Percentiles rank a stretch among this genome's conserved stretches.
Conservation (phyloP, 2,888 invertebrate species). For the Diarsia mendica region DNA sequence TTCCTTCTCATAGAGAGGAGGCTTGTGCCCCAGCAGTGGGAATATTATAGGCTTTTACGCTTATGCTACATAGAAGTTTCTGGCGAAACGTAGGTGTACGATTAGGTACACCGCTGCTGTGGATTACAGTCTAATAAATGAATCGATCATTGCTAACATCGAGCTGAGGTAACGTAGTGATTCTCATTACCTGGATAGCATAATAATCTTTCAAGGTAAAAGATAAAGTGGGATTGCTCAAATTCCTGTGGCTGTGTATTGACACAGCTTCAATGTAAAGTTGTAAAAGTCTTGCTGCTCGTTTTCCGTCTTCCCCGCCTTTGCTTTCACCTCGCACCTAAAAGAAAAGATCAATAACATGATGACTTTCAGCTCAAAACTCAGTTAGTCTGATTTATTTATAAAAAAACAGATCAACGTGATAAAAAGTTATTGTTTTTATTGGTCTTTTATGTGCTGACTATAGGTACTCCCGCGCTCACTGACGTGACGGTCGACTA, state of each 20-base stretch:
- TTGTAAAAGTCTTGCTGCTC: conserved; percentile 91
- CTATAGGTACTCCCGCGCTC: neutral
- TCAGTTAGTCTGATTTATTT: neutral
- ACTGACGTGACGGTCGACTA: neutral
- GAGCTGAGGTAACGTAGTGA: neutral
- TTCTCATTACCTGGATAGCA: conserved; percentile 91
- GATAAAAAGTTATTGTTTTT: neutral
- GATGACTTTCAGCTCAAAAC: neutral
- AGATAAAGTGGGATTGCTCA: conserved; percentile 89
- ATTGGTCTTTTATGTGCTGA: too few species aligned
- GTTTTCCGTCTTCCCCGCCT: conserved; percentile 89
- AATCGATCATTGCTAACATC: neutral
- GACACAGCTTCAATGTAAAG: conserved; percentile 95
- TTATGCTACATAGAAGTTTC: neutral
- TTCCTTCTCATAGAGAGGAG: too few species aligned
- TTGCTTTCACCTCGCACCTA: conserved; percentile 91
- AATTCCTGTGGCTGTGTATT: conserved; percentile 93
- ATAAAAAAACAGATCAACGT: neutral
- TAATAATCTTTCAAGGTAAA: conserved; percentile 94
- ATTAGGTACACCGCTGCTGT: neutral
- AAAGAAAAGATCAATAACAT: neutral
- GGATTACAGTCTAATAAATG: neutral
- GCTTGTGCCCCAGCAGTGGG: too few species aligned
- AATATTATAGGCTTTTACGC: too few species aligned
- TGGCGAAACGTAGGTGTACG: neutral